These are phyloP conservation scores for Micronycteris hirsuta DNA, from an alignment of 2,113 vertebrate genomes.

Conservation along the genomic window DNA sequence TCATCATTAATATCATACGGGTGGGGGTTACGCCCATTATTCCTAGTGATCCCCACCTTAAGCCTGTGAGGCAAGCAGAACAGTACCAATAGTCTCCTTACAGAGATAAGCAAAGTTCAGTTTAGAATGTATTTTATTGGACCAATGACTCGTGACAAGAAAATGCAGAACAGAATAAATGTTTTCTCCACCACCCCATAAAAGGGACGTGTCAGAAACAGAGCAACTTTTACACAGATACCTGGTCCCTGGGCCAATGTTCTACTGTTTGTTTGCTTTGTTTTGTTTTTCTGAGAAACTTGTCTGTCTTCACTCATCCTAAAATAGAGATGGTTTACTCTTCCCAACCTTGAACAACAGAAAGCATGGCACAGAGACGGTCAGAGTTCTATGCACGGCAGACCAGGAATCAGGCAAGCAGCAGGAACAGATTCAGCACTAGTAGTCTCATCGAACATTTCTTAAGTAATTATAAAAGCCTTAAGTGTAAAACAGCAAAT, in stretches of 20 bases:
- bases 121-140: not conserved
- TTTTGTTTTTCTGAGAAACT: not conserved
- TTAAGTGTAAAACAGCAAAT: not conserved
- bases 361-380: not conserved
- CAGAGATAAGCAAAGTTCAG: not conserved
- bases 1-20: not conserved
- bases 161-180: not conserved
- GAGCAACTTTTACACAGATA: not conserved
- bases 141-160: not conserved
- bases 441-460: not conserved
- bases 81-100: not conserved
- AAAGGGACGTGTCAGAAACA: not conserved
- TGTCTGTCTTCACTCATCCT: not conserved
- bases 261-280: no score
- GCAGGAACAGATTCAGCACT: not conserved
- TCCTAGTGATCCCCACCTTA: slow-evolving; percentile 20
- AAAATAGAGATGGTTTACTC: not conserved
- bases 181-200: not conserved
- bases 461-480: not conserved
- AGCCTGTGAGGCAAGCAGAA: not conserved
- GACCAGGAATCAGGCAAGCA: not conserved
- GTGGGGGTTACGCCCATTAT: not conserved
- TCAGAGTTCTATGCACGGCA: not conserved
- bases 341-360: not conserved
- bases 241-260: not conserved